These are phyloP conservation scores for Melanaphis sacchari DNA, from an alignment of 1,140 invertebrate genomes.

Conservation along the genomic window DNA sequence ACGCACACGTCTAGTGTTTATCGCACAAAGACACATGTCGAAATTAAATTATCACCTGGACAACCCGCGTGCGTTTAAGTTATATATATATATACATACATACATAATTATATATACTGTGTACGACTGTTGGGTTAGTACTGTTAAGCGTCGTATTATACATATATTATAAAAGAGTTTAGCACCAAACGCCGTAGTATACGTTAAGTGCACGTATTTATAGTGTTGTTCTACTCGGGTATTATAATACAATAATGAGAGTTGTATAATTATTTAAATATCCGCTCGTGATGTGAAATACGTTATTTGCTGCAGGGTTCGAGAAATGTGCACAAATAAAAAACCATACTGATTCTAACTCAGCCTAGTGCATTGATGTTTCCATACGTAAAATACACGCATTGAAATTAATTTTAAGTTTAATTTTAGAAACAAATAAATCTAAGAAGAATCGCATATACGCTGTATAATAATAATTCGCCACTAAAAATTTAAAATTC, in stretches of 20 bases:
- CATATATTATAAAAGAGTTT: slow-evolving; percentile 3
- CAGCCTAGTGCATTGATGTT: neutral
- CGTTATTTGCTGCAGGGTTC: neutral
- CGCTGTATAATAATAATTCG: too few relatives aligned
- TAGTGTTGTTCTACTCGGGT: neutral
- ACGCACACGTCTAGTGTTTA: slow-evolving; percentile 4
- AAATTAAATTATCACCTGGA: slow-evolving; percentile 17
- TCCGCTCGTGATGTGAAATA: neutral
- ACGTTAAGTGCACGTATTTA: neutral
- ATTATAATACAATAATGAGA: neutral
- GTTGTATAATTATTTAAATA: slow-evolving; percentile 3
- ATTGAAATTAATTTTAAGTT: neutral
- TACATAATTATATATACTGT: too few relatives aligned
- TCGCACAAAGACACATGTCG: slow-evolving; percentile 32
- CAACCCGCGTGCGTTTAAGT: neutral
- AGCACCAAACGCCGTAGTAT: neutral
- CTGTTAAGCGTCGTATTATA: neutral
- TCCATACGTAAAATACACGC: neutral
- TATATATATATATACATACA: too few relatives aligned
- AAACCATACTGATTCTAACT: neutral
- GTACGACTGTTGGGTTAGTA: neutral
- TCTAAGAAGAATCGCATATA: neutral
- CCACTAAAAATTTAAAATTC: too few relatives aligned
- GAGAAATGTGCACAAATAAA: neutral
- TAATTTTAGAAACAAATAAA: neutral